Evolutionary conservation across 23 tunicate species (phyloP).

Genomic region (Ciona savignyi): DNA sequence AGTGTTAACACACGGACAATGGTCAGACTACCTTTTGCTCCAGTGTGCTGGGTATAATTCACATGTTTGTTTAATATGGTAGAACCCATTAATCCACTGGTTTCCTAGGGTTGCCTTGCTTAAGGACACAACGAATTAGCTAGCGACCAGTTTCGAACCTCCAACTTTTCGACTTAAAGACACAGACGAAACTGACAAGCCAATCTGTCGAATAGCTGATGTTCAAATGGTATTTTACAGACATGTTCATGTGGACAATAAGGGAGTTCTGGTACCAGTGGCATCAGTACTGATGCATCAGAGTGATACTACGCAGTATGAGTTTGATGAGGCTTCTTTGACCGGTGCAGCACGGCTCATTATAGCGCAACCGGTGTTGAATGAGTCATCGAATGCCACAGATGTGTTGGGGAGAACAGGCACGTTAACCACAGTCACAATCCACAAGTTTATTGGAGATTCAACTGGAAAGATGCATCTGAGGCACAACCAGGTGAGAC

Average conservation of each 20-base stretch:
- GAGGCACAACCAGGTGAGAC: conserved; percentile 10
- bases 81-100: too few species aligned
- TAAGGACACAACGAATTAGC: too few species aligned
- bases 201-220: too few species aligned
- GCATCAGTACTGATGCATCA: conserved; percentile 14
- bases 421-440: neutral
- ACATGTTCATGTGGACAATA: conserved; percentile 19
- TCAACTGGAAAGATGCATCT: conserved; percentile 16
- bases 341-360: conserved; percentile 29
- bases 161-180: too few species aligned
- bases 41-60: too few species aligned
- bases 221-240: too few species aligned
- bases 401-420: conserved; percentile 19
- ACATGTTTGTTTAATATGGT: too few species aligned
- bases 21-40: too few species aligned
- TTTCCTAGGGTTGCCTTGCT: too few species aligned
- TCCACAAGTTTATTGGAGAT: conserved; percentile 22
- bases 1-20: too few species aligned
- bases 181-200: too few species aligned
- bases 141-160: too few species aligned
- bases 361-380: neutral
- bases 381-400: neutral
- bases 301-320: neutral
- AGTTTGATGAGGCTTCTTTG: conserved; percentile 10
- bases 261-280: conserved; percentile 18